These are phyloP conservation scores for Spodoptera frugiperda DNA, from an alignment of 1,140 invertebrate genomes.

Conservation along the genomic window DNA sequence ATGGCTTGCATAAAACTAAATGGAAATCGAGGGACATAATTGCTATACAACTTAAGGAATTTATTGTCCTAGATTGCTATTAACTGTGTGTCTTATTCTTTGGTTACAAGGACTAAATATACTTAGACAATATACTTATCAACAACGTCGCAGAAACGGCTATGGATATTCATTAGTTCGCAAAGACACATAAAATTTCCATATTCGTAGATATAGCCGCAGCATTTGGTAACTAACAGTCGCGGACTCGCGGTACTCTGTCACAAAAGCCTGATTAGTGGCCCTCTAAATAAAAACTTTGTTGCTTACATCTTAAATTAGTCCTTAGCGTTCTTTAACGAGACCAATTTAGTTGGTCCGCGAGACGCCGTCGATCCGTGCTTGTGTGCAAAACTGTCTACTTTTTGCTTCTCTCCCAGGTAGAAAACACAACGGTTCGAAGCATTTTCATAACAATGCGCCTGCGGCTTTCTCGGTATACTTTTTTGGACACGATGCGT, in stretches of 20 bases:
- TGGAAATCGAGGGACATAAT: constrained; percentile 31
- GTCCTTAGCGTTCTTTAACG: constrained; percentile 76
- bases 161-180: constrained; percentile 53
- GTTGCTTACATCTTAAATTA: constrained; percentile 78
- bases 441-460: constrained; percentile 85
- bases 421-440: constrained; percentile 80
- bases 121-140: constrained; percentile 35
- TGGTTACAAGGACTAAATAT: constrained; percentile 15
- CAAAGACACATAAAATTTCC: constrained; percentile 51
- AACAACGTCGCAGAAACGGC: constrained; percentile 35
- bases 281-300: constrained; percentile 73
- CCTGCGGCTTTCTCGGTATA: constrained; percentile 77
- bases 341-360: constrained; percentile 76
- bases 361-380: constrained; percentile 72
- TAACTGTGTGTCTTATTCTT: constrained; percentile 28
- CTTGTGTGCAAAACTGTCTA: constrained; percentile 76
- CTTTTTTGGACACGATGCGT: constrained; percentile 79
- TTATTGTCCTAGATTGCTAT: constrained; percentile 12
- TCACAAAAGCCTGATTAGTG: constrained; percentile 69
- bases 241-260: constrained; percentile 64
- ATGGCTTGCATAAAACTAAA: constrained; percentile 14
- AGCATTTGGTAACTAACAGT: constrained; percentile 46
- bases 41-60: constrained; percentile 12
- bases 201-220: constrained; percentile 52
- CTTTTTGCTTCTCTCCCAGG: constrained; percentile 79